Evolutionary conservation across 2,888 invertebrate species (phyloP), one percentile per base, ranked within the genome.

Genomic region (Fabriciana adippe): DNA sequence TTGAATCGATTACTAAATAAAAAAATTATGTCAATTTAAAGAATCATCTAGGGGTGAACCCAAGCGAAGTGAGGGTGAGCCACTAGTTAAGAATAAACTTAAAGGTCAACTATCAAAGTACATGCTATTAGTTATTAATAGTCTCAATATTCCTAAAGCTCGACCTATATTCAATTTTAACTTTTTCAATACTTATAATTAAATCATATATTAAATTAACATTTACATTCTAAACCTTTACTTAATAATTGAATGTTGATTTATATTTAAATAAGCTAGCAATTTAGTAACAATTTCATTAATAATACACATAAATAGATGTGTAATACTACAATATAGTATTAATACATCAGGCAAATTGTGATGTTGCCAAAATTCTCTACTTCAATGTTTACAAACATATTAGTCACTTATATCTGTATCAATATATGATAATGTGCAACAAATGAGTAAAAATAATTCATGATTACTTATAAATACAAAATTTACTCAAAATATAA

Each of bases 151-250:
- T 45, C 21, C n/a, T 57, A 60, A 15, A 6, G 6, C 13, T 21
- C 62, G 65, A 65, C 65, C 68, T 68, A 48, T n/a, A 68, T 68
- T 53, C 16, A 31, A 41, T 57, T 51, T 53, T 53, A 57, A 56
- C 21, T 18, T 26, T 51, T 41, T 41, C 11, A 41, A 11, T 41
- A 41, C 35, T 41, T 41, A 41, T 41, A 11, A 41, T 35, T 41
- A 41, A 41, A 8, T 11, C 35, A 41, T 11, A 26, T 3, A 26
- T 26, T 26, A 26, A 26, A 26, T 26, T 4, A 41, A 8, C 8
- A 41, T 41, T 41, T 41, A 41, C 11, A 41, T 41, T 11, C 11
- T 41, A 41, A 41, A 41, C 3, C 35, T 35, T 6, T 35, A 11
- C 35, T 35, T 6, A 6, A 11, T 41, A 41, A 41, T 41, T 8